Base-by-base conservation (phyloP, 2,888 invertebrate species). In the Cecidostiba fungosa region DNA sequence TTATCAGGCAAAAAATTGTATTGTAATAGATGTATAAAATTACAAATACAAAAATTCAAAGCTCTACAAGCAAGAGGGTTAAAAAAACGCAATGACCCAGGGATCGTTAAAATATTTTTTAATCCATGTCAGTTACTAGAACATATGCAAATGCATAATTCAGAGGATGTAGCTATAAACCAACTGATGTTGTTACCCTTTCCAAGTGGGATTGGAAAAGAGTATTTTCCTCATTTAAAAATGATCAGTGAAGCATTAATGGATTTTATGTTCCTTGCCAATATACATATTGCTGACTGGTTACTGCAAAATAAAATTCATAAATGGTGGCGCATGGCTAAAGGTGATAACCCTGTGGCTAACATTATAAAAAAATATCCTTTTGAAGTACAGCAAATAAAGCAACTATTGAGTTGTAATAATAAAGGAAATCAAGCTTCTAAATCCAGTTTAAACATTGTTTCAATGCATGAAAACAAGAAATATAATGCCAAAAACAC, bases 171-270 rank as follows among this genome's bases (percentile, higher is more conserved):
- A 14, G 91, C 91, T 26, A 89, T 91, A 72, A 87, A 88, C 43
- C 91, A 92, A n/a, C 19, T 93, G 16, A 92, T 93, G 92, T 87
- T 93, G 19, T 91, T 93, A 91, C 92, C 93, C 36, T 77, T 92
- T 62, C 92, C 93, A 23, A 79, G 78, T 43, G 86, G 89, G 6
- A 80, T 92, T 16, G 86, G 87, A 32, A 86, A 80, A 12, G 87
- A 90, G 5, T 89, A 91, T 84, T 88, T 87, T n/a, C 10, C 87
- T 1, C 88, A 91, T 82, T 79, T 92, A 4, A 90, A 92, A 72
- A 83, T 84, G 83, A 85, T 89, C 0, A 92, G 91, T 16, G 89
- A 89, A 83, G 90, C 91, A 23, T 76, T 93, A 1, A 92, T 93
- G 89, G 93, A 93, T 81, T 87, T 88, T n/a, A 89, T 90, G 87